Base-by-base conservation (phyloP, 1,140 invertebrate species). In the Diorhabda sublineata region DNA sequence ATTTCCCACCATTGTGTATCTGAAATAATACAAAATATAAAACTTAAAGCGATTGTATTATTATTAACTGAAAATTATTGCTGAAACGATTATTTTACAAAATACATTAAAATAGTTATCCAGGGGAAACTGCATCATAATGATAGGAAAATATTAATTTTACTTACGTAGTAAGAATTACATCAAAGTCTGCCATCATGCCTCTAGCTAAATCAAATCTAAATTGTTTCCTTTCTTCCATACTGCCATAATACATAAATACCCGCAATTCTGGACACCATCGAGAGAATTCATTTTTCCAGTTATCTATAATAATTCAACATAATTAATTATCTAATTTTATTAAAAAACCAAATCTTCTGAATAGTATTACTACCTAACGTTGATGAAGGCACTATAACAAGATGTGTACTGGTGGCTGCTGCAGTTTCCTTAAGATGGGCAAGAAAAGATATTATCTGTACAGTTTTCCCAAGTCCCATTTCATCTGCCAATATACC, bases 401-500 rank as follows among this genome's bases (percentile, higher is more conserved):
- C 90, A 57, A 98, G 83, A 84, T 97, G 94, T 2, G 94, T 93
- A 11, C 85, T 87, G 62, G 84, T 83, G 2, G 86, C 83, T 52
- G 90, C 86, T 41, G 87, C 82, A 5, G 85, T 86, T 79, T 97
- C 92, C 77, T 95, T 90, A 3, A 97, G 83, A 79, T 96, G 90
- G 0, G 95, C 92, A 4, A 97, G 84, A 81, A 98, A 97, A 2
- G 95, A 87, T 71, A 94, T 93, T 11, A 94, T 88, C 82, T 98
- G 95, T 66, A 97, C 89, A 0, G 95, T 97, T 83, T 97, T 97
- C 2, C 95, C 95, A 7, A 86, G 87, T 47, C 96, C 95, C 94
- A 94, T 94, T 82, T 94, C 92, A 79, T 94, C 92, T 0, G 95
- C 96, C 64, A 98, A 83, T 74, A 98, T 98, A n/a, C 93, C 94